Percentiles rank a stretch among this genome's conserved stretches.
phyloP scores from a whole-genome alignment of 2,113 vertebrate genomes.

The Cacatua alba region DNA sequence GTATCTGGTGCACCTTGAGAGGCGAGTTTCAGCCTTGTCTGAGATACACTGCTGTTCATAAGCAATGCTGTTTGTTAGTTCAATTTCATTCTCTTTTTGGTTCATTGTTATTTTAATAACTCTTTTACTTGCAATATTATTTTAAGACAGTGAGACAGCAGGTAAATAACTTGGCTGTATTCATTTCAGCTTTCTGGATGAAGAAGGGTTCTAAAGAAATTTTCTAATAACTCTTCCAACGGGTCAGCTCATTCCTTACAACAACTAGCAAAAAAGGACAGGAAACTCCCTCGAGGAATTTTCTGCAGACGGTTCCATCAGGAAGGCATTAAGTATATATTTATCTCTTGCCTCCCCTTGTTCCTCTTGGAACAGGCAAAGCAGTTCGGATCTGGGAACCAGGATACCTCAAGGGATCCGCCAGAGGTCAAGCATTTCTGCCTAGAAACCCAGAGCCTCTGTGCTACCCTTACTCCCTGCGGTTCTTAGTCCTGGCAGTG shows the following conservation, averaged over 20 bases:
- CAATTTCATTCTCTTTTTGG: neutral
- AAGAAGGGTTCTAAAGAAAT: neutral
- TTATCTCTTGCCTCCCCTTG: conserved; percentile 53
- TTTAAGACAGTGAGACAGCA: conserved; percentile 21
- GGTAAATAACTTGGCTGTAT: neutral
- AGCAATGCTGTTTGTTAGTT: neutral
- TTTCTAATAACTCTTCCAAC: neutral
- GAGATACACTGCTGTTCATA: neutral
- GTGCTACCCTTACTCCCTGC: conserved; percentile 9
- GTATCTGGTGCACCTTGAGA: conserved; percentile 17
- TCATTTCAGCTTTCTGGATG: neutral
- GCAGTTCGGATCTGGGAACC: conserved; percentile 18
- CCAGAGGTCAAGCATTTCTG: conserved; percentile 57
- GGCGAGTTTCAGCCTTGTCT: neutral
- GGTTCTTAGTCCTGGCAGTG: conserved; percentile 17
- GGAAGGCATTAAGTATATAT: conserved; percentile 65
- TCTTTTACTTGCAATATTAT: conserved; percentile 55
- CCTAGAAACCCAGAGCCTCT: neutral
- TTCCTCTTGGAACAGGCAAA: conserved; percentile 38
- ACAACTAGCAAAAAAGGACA: conserved; percentile 8
- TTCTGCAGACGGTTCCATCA: conserved; percentile 44
- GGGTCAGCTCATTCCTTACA: conserved; percentile 1
- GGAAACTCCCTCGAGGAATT: conserved; percentile 64
- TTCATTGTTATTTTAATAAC: conserved; percentile 59
- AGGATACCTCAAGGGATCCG: conserved; percentile 54